phyloP scores from a whole-genome alignment of 1,140 invertebrate species.

The Eumeta japonica region DNA sequence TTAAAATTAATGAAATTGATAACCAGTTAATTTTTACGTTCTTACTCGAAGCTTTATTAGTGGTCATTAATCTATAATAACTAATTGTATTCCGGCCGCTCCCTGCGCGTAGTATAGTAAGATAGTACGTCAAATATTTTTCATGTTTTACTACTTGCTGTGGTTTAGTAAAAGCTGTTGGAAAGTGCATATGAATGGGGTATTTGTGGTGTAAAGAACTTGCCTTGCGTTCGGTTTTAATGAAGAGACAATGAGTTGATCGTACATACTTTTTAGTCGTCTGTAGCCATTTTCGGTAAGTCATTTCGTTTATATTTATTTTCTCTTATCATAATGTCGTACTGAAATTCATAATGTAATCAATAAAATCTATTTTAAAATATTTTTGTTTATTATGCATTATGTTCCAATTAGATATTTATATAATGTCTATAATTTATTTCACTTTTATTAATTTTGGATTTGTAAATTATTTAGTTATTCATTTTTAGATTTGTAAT shows the following conservation, averaged over 20 bases:
- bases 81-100: conserved; percentile 47
- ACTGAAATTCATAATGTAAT: too few species aligned
- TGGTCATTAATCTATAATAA: conserved; percentile 20
- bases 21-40: conserved; percentile 13
- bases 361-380: too few species aligned
- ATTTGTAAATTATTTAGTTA: too few species aligned
- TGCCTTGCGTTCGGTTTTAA: conserved; percentile 46
- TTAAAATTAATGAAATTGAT: conserved; percentile 31
- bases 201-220: conserved; percentile 48
- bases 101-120: conserved; percentile 49
- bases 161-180: conserved; percentile 54
- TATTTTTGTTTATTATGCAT: too few species aligned
- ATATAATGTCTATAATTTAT: too few species aligned
- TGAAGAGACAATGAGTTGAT: conserved; percentile 27
- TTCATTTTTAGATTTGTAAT: too few species aligned
- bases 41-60: conserved; percentile 21
- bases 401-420: too few species aligned
- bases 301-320: too few species aligned
- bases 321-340: too few species aligned
- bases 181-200: conserved; percentile 51
- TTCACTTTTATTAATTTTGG: too few species aligned
- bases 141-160: conserved; percentile 54
- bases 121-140: conserved; percentile 39
- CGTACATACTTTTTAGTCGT: conserved; percentile 28
- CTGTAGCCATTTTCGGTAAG: conserved; percentile 51